Evolutionary conservation across 2,113 vertebrate species (phyloP).

Genomic region (Neotragus moschatus): DNA sequence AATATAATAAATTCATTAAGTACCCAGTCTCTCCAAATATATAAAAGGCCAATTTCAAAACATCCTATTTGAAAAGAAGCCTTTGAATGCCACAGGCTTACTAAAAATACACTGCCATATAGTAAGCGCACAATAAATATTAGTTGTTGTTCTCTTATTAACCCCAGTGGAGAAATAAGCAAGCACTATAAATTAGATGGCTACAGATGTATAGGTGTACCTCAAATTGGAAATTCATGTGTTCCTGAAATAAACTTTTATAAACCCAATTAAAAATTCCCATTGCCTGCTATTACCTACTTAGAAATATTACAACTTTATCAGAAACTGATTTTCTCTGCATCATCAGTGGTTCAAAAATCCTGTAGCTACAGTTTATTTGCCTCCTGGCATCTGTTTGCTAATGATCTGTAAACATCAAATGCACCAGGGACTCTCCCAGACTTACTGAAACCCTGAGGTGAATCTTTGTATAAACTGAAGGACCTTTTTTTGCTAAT

Average conservation of each 20-base stretch:
- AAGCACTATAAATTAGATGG: conserved; percentile 56
- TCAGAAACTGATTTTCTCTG: conserved; percentile 59
- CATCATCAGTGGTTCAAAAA: conserved; percentile 32
- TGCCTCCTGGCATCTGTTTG: conserved; percentile 71
- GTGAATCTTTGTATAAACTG: conserved; percentile 59
- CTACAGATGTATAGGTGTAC: conserved; percentile 42
- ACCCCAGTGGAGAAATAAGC: conserved; percentile 61
- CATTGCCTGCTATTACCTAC: conserved; percentile 46
- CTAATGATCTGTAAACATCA: conserved; percentile 74
- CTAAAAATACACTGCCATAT: conserved; percentile 25
- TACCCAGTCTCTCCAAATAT: background rate
- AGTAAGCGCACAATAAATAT: conserved; percentile 42
- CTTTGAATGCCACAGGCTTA: background rate
- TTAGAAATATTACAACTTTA: conserved; percentile 48
- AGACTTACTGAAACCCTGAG: conserved; percentile 60
- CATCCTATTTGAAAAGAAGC: conserved; percentile 38
- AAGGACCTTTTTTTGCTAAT: conserved; percentile 54
- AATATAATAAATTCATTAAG: conserved; percentile 31
- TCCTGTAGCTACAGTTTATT: conserved; percentile 61
- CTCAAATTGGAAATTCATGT: conserved; percentile 62
- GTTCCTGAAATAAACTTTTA: conserved; percentile 65
- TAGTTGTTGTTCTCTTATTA: conserved; percentile 51
- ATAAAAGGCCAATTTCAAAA: conserved; percentile 49
- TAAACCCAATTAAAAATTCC: conserved; percentile 62
- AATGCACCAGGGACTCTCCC: conserved; percentile 60